Conservation (phyloP, 1,140 invertebrate species). For the Drosophila erecta region DNA sequence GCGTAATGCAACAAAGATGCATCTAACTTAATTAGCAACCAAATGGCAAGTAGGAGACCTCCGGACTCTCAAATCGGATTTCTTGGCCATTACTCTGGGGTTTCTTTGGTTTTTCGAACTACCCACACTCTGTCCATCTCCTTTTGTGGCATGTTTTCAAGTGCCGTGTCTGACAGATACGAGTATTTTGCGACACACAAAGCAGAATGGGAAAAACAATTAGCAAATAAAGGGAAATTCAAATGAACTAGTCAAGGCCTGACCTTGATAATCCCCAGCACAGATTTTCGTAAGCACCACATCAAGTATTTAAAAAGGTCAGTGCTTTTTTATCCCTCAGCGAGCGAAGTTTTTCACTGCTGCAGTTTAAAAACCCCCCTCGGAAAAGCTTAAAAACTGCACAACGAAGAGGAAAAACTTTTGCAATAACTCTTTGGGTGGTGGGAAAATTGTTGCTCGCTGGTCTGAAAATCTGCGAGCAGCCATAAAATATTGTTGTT, state of each 20-base stretch:
- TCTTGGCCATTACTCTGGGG: constrained; percentile 48
- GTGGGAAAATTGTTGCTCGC: constrained; percentile 44
- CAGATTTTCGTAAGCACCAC: constrained; percentile 27
- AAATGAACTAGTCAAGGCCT: constrained; percentile 18
- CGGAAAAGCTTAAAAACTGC: constrained; percentile 29
- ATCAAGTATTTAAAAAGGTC: constrained; percentile 55
- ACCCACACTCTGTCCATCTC: neutral
- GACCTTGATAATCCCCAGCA: constrained; percentile 36
- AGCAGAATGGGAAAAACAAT: constrained; percentile 40
- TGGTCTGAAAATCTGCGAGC: constrained; percentile 56
- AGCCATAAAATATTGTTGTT: constrained; percentile 57
- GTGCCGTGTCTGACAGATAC: constrained; percentile 19
- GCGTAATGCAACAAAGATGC: constrained; percentile 54
- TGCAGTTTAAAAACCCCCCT: constrained; percentile 30
- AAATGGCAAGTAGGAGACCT: constrained; percentile 26
- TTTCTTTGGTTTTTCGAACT: constrained; percentile 37
- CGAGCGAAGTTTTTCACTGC: constrained; percentile 19
- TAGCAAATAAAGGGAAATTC: constrained; percentile 35
- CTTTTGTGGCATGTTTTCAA: constrained; percentile 23
- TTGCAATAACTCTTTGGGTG: constrained; percentile 55
- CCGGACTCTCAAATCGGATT: constrained; percentile 18
- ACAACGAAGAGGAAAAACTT: constrained; percentile 43
- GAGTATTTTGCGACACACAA: constrained; percentile 4
- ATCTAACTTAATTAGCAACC: constrained; percentile 62
- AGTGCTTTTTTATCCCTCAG: constrained; percentile 15